These are phyloP conservation scores for Ctenopoma kingsleyae DNA, from an alignment of 2,797 vertebrate species.

Conservation along the genomic window DNA sequence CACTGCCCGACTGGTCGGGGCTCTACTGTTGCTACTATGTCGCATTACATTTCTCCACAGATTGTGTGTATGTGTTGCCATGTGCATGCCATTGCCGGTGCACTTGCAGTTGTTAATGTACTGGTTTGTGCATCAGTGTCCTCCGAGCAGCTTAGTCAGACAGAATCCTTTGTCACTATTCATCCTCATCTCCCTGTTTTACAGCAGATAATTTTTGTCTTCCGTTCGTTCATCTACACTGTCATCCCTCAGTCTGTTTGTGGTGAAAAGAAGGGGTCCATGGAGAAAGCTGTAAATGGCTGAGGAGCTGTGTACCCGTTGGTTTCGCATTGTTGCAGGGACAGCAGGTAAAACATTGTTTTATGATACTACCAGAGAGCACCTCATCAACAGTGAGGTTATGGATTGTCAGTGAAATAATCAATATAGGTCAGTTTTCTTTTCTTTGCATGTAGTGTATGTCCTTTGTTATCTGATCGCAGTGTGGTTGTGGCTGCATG, in stretches of 20 bases:
- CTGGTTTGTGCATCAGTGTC: not conserved
- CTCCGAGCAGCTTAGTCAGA: slow-evolving; percentile 17
- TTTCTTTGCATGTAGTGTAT: not conserved
- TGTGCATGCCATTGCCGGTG: not conserved
- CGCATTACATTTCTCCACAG: slow-evolving; percentile 63
- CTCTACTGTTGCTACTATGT: slow-evolving; percentile 8
- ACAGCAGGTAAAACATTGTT: slow-evolving; percentile 49
- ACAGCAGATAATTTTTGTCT: slow-evolving; percentile 15
- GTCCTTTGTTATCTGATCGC: not conserved
- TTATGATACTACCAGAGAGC: not conserved
- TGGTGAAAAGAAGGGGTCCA: slow-evolving; percentile 27
- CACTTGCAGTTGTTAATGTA: slow-evolving; percentile 24
- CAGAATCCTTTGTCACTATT: slow-evolving; percentile 18
- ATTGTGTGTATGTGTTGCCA: slow-evolving; percentile 1
- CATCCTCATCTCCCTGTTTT: slow-evolving; percentile 25
- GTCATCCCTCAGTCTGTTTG: slow-evolving; percentile 28
- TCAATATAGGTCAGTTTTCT: not conserved
- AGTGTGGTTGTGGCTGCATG: not conserved
- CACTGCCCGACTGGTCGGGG: slow-evolving; percentile 34
- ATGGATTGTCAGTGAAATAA: not conserved
- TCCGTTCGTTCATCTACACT: not conserved
- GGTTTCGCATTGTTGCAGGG: slow-evolving; percentile 78
- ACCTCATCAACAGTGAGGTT: not conserved
- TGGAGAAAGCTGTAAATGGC: slow-evolving; percentile 71
- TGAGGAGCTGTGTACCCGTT: slow-evolving; percentile 76